Evolutionary conservation across 2,113 vertebrate species (phyloP).

Genomic region (Potamarius usumacintae): DNA sequence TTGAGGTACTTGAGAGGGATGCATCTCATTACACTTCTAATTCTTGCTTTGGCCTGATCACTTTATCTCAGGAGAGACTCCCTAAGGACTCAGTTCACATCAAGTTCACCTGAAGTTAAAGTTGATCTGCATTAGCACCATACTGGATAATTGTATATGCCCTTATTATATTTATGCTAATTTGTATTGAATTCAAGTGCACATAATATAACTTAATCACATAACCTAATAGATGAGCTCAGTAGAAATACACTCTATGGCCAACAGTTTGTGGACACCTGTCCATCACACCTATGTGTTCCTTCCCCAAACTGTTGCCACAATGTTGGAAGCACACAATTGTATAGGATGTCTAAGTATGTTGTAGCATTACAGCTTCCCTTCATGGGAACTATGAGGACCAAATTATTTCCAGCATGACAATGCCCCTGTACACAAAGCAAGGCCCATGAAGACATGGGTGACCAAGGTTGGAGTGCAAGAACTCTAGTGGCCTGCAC

Average conservation of each 20-base stretch:
- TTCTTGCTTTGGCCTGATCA: slow-evolving; percentile 9
- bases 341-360: too few species aligned
- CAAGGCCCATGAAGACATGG: too few species aligned
- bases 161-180: not conserved
- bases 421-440: too few species aligned
- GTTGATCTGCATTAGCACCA: not conserved
- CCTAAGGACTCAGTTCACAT: not conserved
- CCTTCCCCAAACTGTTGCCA: not conserved
- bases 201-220: not conserved
- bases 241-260: not conserved
- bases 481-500: not conserved
- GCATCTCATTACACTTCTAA: slow-evolving; percentile 32
- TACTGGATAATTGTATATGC: not conserved
- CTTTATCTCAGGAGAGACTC: not conserved
- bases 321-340: not conserved
- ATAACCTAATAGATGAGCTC: not conserved
- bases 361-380: too few species aligned
- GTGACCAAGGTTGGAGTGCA: not conserved
- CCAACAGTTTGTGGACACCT: too few species aligned
- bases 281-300: too few species aligned
- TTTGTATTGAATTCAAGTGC: not conserved
- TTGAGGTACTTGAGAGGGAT: slow-evolving; percentile 2
- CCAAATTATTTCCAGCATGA: too few species aligned
- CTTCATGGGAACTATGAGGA: too few species aligned
- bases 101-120: slow-evolving; percentile 1